Conservation (phyloP, 2,113 vertebrate genomes). For the Oncorhynchus clarkii region DNA sequence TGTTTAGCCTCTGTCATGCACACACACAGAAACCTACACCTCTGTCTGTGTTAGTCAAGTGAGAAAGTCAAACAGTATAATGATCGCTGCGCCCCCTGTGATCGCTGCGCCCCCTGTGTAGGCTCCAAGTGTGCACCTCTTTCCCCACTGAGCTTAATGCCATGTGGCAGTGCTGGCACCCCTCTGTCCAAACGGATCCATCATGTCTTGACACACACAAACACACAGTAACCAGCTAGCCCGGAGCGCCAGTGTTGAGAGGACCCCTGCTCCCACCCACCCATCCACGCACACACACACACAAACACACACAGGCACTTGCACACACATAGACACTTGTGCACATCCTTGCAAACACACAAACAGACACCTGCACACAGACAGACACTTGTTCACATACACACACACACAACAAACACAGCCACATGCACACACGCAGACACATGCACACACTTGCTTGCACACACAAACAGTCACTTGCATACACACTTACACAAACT, state of each 20-base stretch:
- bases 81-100: slow-evolving; percentile 60
- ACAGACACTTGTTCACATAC: neutral
- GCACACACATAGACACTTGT: neutral
- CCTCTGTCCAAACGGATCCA: slow-evolving; percentile 79
- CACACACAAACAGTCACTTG: no score
- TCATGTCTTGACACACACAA: slow-evolving; percentile 55
- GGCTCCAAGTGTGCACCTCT: slow-evolving; percentile 72
- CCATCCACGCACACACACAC: neutral
- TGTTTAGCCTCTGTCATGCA: neutral
- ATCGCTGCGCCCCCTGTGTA: slow-evolving; percentile 64
- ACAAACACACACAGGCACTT: neutral
- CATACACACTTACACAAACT: neutral
- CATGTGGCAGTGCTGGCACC: slow-evolving; percentile 72
- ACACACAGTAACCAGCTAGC: neutral
- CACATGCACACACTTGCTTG: no score
- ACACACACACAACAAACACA: no score
- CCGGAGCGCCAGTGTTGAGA: neutral
- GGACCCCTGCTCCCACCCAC: neutral
- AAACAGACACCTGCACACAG: neutral
- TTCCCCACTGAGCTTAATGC: slow-evolving; percentile 78
- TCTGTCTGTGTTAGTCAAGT: slow-evolving; percentile 10
- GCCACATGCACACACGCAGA: slow-evolving; percentile 37
- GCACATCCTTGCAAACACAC: neutral
- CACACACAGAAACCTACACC: neutral
- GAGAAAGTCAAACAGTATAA: slow-evolving; percentile 68